Evolutionary conservation across 2,888 invertebrate genomes (phyloP).

Genomic region (Nymphalis polychloros): DNA sequence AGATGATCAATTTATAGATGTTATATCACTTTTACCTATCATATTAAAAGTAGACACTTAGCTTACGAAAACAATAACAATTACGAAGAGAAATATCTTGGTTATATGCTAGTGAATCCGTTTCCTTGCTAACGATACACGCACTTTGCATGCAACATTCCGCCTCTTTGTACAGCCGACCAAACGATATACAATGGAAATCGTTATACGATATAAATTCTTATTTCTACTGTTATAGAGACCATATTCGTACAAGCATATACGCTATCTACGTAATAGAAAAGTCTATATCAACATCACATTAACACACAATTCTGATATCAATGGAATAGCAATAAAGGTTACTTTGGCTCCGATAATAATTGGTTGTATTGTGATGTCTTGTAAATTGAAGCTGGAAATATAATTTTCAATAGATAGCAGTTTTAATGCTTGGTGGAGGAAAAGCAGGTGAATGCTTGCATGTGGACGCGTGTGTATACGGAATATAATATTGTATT

Average conservation of each 20-base stretch:
- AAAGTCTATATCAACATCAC: constrained; percentile 21
- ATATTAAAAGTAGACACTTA: constrained; percentile 2
- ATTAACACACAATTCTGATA: constrained; percentile 19
- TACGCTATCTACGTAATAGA: constrained; percentile 13
- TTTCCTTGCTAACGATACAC: constrained; percentile 52
- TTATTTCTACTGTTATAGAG: constrained; percentile 2
- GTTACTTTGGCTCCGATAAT: constrained; percentile 11
- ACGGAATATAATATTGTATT: not conserved
- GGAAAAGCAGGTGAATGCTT: constrained; percentile 10
- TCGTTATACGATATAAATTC: constrained; percentile 11
- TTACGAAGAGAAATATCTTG: constrained; percentile 51
- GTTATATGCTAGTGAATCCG: constrained; percentile 47
- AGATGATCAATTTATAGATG: not conserved
- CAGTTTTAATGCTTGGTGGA: constrained; percentile 5
- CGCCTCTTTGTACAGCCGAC: constrained; percentile 40
- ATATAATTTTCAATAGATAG: constrained; percentile 12
- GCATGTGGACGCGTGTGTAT: constrained; percentile 1
- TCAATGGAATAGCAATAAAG: constrained; percentile 24
- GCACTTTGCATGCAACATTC: constrained; percentile 62
- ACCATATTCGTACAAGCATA: constrained; percentile 3
- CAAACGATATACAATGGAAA: constrained; percentile 9
- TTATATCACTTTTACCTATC: not conserved
- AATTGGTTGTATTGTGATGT: constrained; percentile 16
- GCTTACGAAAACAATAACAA: constrained; percentile 47
- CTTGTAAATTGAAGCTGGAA: constrained; percentile 15